These are phyloP conservation scores for Maylandia zebra DNA, from an alignment of 2,113 vertebrate species.

Conservation along the genomic window DNA sequence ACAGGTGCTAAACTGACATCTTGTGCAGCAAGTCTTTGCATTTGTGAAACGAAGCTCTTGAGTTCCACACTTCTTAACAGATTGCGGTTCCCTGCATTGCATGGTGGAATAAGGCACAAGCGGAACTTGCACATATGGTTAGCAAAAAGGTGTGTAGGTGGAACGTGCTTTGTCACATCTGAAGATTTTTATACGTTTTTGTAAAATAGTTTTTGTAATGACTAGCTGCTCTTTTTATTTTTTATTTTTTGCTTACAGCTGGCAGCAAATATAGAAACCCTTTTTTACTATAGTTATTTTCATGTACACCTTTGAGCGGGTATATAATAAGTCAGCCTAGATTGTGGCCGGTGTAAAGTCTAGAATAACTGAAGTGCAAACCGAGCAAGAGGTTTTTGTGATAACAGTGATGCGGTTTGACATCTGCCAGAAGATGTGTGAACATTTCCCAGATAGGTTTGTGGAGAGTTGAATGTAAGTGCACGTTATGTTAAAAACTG, in stretches of 20 bases:
- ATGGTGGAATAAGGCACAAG: slow-evolving; percentile 20
- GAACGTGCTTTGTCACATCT: slow-evolving; percentile 13
- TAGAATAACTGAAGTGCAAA: slow-evolving; percentile 22
- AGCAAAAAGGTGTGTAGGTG: slow-evolving; percentile 1
- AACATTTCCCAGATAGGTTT: slow-evolving; percentile 10
- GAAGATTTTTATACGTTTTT: slow-evolving; percentile 28
- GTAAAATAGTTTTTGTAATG: slow-evolving; percentile 3
- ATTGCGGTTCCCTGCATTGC: slow-evolving; percentile 45
- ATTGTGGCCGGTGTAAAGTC: slow-evolving; percentile 35
- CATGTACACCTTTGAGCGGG: not conserved
- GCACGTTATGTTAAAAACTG: slow-evolving; percentile 41
- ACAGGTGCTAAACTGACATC: slow-evolving; percentile 50
- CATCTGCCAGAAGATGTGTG: slow-evolving; percentile 34
- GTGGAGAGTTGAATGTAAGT: slow-evolving; percentile 53
- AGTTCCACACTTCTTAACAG: slow-evolving; percentile 15
- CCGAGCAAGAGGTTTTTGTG: slow-evolving; percentile 8
- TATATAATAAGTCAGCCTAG: not conserved
- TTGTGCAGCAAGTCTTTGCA: slow-evolving; percentile 2
- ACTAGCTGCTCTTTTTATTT: slow-evolving; percentile 18
- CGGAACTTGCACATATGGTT: slow-evolving; percentile 7
- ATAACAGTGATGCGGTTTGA: slow-evolving; percentile 3
- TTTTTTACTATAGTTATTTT: slow-evolving; percentile 18
- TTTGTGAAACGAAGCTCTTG: slow-evolving; percentile 7
- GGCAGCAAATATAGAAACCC: slow-evolving; percentile 35
- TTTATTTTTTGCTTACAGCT: not conserved